Conservation (phyloP, 2,113 vertebrate genomes). For the Protobothrops flavoviridis region DNA sequence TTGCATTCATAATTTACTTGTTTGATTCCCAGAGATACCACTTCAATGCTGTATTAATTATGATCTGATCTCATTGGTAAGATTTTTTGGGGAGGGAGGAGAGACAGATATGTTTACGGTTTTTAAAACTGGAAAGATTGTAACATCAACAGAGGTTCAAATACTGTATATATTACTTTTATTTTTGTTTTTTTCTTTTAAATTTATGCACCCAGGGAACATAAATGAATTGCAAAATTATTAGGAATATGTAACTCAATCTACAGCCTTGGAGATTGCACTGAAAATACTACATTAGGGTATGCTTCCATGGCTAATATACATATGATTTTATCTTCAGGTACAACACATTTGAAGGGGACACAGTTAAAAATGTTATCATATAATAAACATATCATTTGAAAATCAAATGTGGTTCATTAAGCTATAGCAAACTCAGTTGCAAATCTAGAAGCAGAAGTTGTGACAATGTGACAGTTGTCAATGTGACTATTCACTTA, state of each 20-base stretch:
- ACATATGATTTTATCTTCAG: background rate
- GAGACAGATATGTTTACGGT: background rate
- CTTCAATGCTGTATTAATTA: background rate
- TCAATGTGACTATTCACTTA: background rate
- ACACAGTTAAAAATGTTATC: background rate
- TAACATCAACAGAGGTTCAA: background rate
- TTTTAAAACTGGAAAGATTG: background rate
- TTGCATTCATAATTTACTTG: background rate
- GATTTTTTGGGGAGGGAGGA: background rate
- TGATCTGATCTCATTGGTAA: background rate
- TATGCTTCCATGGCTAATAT: background rate
- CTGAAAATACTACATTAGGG: background rate
- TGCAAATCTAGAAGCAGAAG: background rate
- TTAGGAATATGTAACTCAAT: background rate
- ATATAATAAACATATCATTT: background rate
- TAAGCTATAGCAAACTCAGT: background rate
- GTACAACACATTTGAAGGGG: background rate
- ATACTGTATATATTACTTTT: background rate
- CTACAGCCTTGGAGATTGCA: background rate
- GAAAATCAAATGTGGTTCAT: background rate
- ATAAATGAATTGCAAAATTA: background rate
- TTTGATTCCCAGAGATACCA: background rate
- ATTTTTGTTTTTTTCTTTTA: background rate
- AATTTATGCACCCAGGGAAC: background rate
- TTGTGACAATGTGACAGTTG: no score